These are phyloP conservation scores for Eulimnadia texana DNA, from an alignment of 1,140 invertebrate species.

Conservation along the genomic window DNA sequence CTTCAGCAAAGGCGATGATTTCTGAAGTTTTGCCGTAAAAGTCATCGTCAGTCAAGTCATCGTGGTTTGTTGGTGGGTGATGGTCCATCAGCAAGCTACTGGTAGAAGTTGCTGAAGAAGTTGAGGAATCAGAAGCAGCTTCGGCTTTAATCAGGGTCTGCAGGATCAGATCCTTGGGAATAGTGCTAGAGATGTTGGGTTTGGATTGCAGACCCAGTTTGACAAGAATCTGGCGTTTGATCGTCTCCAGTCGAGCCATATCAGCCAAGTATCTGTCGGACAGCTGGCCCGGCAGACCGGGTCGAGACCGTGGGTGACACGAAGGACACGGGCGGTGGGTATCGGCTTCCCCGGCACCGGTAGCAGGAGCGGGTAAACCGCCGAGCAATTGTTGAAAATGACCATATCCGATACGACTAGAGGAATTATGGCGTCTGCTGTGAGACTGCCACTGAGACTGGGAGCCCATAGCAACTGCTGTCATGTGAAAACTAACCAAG, in stretches of 20 bases:
- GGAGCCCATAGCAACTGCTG: no score
- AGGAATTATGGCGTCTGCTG: neutral
- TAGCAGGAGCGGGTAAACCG: neutral
- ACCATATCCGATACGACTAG: neutral
- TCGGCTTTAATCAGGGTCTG: conserved; percentile 51
- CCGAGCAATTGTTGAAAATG: neutral
- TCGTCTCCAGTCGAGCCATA: conserved; percentile 49
- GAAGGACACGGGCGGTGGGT: neutral
- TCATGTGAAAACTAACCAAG: no score
- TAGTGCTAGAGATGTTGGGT: conserved; percentile 43
- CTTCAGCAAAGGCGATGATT: conserved; percentile 65
- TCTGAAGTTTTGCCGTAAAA: conserved; percentile 62
- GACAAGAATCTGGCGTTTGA: conserved; percentile 56
- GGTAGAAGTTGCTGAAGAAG: conserved; percentile 11
- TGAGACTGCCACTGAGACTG: no score
- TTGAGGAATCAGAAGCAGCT: conserved; percentile 20
- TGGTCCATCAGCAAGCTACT: conserved; percentile 19
- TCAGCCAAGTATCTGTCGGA: conserved; percentile 28
- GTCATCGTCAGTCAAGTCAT: conserved; percentile 37
- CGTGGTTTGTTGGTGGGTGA: conserved; percentile 6
- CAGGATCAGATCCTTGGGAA: conserved; percentile 46
- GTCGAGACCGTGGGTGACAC: neutral
- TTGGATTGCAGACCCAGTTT: conserved; percentile 50
- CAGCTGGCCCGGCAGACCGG: neutral
- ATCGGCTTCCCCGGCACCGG: neutral